A percentile compares a stretch with the other conserved stretches of the same genome.
These are phyloP conservation scores for Chrysaora quinquecirrha DNA, from an alignment of 30 jellyfish, hydroid and myxozoan genomes.

Conservation along the genomic window DNA sequence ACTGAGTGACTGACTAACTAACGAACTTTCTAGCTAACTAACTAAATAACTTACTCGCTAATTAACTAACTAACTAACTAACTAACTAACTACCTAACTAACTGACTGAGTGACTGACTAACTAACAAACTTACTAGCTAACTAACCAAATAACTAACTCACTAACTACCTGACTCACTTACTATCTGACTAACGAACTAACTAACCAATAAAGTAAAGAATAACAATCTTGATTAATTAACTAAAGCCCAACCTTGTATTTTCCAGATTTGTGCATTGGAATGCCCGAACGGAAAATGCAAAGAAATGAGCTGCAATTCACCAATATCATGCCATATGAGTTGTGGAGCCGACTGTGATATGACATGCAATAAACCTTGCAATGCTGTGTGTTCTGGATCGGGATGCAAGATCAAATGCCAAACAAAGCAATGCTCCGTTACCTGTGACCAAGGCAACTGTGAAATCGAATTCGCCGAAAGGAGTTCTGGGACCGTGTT, in stretches of 20 bases:
- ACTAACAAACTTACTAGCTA: no score
- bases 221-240: background rate
- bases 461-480: background rate
- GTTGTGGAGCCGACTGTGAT: background rate
- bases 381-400: background rate
- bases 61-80: no score
- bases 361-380: background rate
- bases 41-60: no score
- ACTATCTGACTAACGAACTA: no score
- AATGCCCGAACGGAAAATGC: background rate
- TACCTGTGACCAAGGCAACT: background rate
- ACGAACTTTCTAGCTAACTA: no score
- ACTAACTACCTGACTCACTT: background rate
- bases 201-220: no score
- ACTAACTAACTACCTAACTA: no score
- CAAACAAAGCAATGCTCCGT: background rate
- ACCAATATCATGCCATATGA: background rate
- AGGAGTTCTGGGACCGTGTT: background rate
- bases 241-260: background rate
- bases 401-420: background rate
- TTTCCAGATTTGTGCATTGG: background rate
- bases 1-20: no score
- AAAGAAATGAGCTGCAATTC: constrained; percentile 2
- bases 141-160: background rate
- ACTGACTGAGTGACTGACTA: no score